Evolutionary conservation across 1,140 invertebrate species (phyloP), one percentile per base, ranked within the genome.

Genomic region (Drepana arcuata): DNA sequence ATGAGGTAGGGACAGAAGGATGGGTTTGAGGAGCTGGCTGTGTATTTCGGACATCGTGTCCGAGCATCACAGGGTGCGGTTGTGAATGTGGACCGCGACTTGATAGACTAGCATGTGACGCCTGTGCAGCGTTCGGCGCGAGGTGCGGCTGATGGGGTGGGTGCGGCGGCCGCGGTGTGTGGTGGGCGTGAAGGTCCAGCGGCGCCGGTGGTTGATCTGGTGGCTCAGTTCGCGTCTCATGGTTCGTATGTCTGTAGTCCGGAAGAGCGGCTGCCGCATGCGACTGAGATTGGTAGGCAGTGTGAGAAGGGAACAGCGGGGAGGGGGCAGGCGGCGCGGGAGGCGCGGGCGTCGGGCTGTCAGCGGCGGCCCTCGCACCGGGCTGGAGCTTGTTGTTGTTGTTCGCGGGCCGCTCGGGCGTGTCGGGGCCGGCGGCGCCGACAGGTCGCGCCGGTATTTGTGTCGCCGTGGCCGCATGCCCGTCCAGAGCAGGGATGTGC

Each of bases 301-400:
- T 69, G 62, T 63, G 81, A 57, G 54, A 69, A 24, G 65, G 69
- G 51, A 71, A 74, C 6, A 66, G 67, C 26, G 63, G 75, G 28
- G 69, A 69, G 23, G 72, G 75, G 12, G 57, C 70, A 12, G 48
- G 82, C 33, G 58, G 81, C 41, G 55, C 73, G 12, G 70, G 69
- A 13, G 71, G 70, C 11, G 66, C 72, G 4, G 63, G 75, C 14
- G 74, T 81, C n/a, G 73, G 75, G 40, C 70, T 81, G 57, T 71
- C 73, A 32, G 71, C 70, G 14, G 71, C 66, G 31, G 69, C 69
- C 32, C 72, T 66, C 2, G 91, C 91, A 80, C 91, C 89, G 72
- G 91, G 89, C 69, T 91, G 91, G 70, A 91, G 88, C 61, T 89
- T 89, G 86, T 91, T 89, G 86, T 91, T 90, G 62, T 90, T 90